phyloP scores from a whole-genome alignment of 1,140 invertebrate genomes.

The Helicoverpa armigera region DNA sequence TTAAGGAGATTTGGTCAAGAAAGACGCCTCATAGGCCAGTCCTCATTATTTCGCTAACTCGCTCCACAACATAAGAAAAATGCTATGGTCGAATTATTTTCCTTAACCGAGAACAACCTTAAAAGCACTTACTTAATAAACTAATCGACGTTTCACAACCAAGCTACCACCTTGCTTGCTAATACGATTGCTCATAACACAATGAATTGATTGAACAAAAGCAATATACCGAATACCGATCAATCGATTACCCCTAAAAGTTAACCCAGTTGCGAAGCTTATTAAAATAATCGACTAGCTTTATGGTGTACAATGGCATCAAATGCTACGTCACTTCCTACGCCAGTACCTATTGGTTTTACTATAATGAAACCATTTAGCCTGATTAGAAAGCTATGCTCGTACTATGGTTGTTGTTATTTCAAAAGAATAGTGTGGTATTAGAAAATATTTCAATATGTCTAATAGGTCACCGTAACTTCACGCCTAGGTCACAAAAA shows the following conservation, averaged over 20 bases:
- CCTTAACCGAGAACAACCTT: too few relatives aligned
- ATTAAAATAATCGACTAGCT: slow-evolving; percentile 33
- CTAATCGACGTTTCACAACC: too few relatives aligned
- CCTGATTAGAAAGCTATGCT: slow-evolving; percentile 33
- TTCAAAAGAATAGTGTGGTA: neutral
- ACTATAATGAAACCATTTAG: slow-evolving; percentile 40
- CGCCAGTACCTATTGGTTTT: slow-evolving; percentile 42
- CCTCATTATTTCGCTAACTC: too few relatives aligned
- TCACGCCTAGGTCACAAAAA: too few relatives aligned
- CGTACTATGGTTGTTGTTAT: neutral
- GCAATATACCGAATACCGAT: slow-evolving; percentile 1
- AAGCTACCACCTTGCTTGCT: neutral
- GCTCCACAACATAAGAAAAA: too few relatives aligned
- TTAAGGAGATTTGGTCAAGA: too few relatives aligned
- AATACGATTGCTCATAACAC: neutral
- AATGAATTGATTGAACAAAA: neutral
- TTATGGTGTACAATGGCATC: slow-evolving; percentile 19
- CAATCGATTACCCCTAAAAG: slow-evolving; percentile 4
- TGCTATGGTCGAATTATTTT: too few relatives aligned
- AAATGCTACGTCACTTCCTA: slow-evolving; percentile 23
- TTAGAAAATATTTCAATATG: neutral
- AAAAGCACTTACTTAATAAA: too few relatives aligned
- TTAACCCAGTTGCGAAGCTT: slow-evolving; percentile 41
- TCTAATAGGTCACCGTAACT: neutral
- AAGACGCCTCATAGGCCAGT: too few relatives aligned